Evolutionary conservation across 2,888 invertebrate species (phyloP).

Genomic region (Cyaniris semiargus): DNA sequence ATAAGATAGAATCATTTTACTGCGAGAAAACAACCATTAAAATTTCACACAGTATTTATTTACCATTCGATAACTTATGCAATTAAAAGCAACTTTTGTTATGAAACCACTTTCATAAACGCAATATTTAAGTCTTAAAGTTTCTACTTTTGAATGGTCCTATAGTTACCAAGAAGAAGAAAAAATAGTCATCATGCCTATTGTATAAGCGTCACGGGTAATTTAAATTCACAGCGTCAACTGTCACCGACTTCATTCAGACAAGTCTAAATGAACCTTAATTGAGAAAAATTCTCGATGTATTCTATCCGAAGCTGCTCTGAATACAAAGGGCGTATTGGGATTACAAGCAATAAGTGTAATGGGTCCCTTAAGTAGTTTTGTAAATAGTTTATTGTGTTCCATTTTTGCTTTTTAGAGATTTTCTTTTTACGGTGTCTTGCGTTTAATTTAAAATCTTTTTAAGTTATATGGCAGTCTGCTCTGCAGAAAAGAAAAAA

Average conservation of each 20-base stretch:
- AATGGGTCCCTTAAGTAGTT: conserved; percentile 7
- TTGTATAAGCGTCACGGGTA: neutral
- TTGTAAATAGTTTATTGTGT: neutral
- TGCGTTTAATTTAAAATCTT: neutral
- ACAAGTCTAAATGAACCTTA: conserved; percentile 2
- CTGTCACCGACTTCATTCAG: neutral
- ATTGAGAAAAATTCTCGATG: conserved; percentile 4
- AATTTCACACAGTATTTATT: no score
- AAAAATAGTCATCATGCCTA: no score
- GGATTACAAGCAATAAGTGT: conserved; percentile 2
- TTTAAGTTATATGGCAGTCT: no score
- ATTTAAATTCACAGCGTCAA: conserved; percentile 4
- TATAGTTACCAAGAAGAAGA: no score
- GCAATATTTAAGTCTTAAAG: no score
- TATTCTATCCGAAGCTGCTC: neutral
- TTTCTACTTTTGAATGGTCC: no score
- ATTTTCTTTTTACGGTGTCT: neutral
- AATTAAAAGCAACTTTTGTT: no score
- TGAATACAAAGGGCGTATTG: conserved; percentile 16
- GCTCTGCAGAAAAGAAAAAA: no score
- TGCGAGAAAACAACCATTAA: no score
- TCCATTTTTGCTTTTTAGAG: neutral
- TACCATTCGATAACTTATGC: no score
- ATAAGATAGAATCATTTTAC: no score
- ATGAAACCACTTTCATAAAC: no score